Percentiles rank a stretch among this genome's conserved stretches.
Evolutionary conservation across 2,113 vertebrate genomes (phyloP).

Genomic region (Siniperca chuatsi): DNA sequence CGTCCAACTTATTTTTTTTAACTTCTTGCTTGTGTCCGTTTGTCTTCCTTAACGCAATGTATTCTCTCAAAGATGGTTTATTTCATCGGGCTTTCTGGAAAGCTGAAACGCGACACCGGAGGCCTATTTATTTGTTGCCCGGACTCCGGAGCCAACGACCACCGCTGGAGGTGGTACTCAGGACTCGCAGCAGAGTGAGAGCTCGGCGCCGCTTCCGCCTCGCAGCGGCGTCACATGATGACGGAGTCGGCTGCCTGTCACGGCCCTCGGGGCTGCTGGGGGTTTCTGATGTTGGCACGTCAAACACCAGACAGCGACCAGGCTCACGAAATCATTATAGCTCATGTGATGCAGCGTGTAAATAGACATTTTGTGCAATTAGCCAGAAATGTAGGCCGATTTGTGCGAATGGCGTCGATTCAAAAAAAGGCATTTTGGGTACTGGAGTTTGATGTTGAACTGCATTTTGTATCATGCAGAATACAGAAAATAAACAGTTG

Average conservation of each 20-base stretch:
- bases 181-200: constrained; percentile 31
- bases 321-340: not conserved
- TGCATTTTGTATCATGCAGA: too few species aligned
- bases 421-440: not conserved
- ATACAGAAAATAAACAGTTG: too few species aligned
- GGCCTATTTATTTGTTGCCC: rapidly evolving
- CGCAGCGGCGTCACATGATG: constrained; percentile 66
- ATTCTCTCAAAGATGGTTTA: rapidly evolving
- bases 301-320: not conserved
- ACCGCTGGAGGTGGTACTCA: not conserved
- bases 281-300: constrained; percentile 23
- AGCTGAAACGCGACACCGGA: not conserved
- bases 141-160: rapidly evolving
- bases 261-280: constrained; percentile 11
- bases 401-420: too few species aligned
- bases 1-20: not conserved
- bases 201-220: rapidly evolving
- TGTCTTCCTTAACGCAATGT: not conserved
- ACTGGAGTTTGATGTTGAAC: not conserved
- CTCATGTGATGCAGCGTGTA: not conserved
- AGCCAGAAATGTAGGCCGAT: not conserved
- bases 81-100: rapidly evolving
- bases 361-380: not conserved
- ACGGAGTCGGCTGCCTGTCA: constrained; percentile 8
- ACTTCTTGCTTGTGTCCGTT: rapidly evolving